A percentile compares a stretch with the other conserved stretches of the same genome.
Conservation (phyloP, 2,888 invertebrate genomes). For the Idaea straminata region DNA sequence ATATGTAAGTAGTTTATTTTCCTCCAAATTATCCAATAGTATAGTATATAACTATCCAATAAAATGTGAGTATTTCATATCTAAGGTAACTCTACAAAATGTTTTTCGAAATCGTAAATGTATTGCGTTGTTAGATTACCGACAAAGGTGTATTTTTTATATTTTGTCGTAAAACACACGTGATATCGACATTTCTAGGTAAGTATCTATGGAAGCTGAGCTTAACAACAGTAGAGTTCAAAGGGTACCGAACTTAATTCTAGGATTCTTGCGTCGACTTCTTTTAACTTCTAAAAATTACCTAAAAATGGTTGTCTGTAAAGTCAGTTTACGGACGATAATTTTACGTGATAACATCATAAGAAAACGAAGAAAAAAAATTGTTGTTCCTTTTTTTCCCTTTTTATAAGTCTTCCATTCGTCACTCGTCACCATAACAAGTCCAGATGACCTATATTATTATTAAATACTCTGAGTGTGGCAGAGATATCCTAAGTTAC, state of each 20-base stretch:
- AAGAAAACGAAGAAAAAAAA: too few relatives aligned
- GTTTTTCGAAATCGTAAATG: constrained; percentile 45
- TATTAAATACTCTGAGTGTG: too few relatives aligned
- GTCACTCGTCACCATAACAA: too few relatives aligned
- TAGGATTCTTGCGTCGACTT: neutral
- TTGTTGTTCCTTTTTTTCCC: too few relatives aligned
- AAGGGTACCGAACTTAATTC: neutral
- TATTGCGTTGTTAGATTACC: constrained; percentile 36
- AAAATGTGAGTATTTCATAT: neutral
- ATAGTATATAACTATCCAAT: too few relatives aligned
- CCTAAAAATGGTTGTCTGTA: neutral
- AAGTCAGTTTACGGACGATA: too few relatives aligned
- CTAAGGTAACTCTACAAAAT: constrained; percentile 17
- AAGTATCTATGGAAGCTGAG: constrained; percentile 9
- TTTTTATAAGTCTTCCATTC: too few relatives aligned
- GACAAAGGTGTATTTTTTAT: constrained; percentile 50
- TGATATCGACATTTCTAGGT: constrained; percentile 36
- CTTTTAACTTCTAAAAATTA: neutral
- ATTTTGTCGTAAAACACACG: constrained; percentile 62
- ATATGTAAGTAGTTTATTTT: too few relatives aligned
- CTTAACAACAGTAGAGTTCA: neutral
- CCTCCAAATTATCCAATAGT: too few relatives aligned
- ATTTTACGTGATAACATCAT: too few relatives aligned
- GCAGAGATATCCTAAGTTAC: too few relatives aligned
- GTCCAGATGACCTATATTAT: too few relatives aligned